Conservation (phyloP, 2,113 vertebrate genomes). For the Pavo muticus region DNA sequence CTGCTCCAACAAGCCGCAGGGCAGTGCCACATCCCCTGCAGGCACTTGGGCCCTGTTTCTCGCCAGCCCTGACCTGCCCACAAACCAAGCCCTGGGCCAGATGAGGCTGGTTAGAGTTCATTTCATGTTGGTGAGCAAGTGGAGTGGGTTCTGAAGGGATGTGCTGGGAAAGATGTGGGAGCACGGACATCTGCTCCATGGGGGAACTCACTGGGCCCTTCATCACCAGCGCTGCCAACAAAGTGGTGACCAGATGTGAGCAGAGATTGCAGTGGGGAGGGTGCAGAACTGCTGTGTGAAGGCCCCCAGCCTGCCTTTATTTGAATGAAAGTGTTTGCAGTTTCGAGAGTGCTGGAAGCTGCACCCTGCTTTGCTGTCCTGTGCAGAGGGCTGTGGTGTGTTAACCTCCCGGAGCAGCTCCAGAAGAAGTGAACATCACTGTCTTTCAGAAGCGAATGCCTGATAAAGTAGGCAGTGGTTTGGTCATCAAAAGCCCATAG, state of each 20-base stretch:
- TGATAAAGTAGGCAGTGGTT: not conserved
- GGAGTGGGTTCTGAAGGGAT: not conserved
- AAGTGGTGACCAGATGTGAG: fast-evolving
- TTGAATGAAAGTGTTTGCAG: fast-evolving
- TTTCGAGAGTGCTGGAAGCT: not conserved
- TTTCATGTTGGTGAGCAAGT: not conserved
- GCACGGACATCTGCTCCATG: not conserved
- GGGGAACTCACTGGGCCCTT: not conserved
- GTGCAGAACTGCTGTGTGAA: not conserved
- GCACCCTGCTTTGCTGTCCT: not conserved
- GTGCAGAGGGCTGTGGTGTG: fast-evolving
- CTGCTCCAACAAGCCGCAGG: not conserved
- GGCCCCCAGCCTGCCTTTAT: fast-evolving
- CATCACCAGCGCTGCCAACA: not conserved
- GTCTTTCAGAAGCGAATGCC: not conserved
- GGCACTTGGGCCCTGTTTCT: not conserved
- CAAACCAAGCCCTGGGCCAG: not conserved
- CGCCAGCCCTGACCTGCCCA: not conserved
- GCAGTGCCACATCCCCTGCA: not conserved
- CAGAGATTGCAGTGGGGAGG: fast-evolving
- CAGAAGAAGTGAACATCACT: fast-evolving
- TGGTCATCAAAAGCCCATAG: not conserved
- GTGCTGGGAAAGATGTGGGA: not conserved
- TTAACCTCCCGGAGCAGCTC: not conserved
- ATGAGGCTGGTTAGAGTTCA: not conserved